A percentile compares a stretch with the other conserved stretches of the same genome.
phyloP scores from a whole-genome alignment of 1,140 invertebrate species.

The Xylocopa sonorina region DNA sequence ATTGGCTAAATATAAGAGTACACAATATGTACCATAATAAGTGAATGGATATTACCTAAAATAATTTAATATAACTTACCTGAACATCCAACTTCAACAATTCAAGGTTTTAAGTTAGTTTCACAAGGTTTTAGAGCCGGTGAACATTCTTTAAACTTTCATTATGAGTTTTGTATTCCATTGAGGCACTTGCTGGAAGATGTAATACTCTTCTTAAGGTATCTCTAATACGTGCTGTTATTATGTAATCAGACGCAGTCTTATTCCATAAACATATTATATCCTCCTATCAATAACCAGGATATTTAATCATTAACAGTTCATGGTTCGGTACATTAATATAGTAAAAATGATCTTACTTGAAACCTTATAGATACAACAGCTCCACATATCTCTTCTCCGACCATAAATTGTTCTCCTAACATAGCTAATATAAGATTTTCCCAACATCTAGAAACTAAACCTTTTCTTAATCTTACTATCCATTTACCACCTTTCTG shows the following conservation, averaged over 20 bases:
- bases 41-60: not conserved
- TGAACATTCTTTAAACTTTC: constrained; percentile 88
- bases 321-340: not conserved
- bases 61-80: constrained; percentile 35
- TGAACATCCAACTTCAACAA: constrained; percentile 21
- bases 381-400: constrained; percentile 98
- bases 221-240: constrained; percentile 95
- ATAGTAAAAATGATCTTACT: constrained; percentile 80
- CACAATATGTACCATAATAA: constrained; percentile 1
- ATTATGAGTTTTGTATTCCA: constrained; percentile 98
- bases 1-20: constrained; percentile 38
- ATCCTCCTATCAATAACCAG: constrained; percentile 89
- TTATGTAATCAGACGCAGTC: constrained; percentile 93
- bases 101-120: not conserved
- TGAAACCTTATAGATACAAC: constrained; percentile 97
- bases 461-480: constrained; percentile 95
- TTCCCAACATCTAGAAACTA: constrained; percentile 98
- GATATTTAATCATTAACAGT: not conserved
- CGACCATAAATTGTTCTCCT: constrained; percentile 99
- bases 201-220: constrained; percentile 96
- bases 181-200: constrained; percentile 93
- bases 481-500: constrained; percentile 98
- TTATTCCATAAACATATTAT: constrained; percentile 99
- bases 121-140: constrained; percentile 49
- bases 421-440: constrained; percentile 98